phyloP scores from a whole-genome alignment of 2,888 invertebrate species.

The Lordiphosa fenestrarum region DNA sequence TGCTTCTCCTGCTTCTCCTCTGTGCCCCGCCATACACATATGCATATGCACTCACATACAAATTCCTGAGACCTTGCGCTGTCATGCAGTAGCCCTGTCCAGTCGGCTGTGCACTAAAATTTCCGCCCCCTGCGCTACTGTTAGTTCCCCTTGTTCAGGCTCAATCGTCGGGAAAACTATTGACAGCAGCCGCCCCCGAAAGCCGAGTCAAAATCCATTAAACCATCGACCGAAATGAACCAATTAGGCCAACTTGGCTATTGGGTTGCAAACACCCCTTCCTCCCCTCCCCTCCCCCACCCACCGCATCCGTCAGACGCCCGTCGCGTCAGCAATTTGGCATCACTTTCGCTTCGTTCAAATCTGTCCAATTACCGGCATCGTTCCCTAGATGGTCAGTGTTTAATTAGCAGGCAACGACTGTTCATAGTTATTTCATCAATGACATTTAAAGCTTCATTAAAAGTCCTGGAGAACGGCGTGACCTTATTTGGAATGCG shows the following conservation, averaged over 20 bases:
- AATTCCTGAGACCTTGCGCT: slow-evolving; percentile 5
- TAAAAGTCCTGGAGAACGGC: slow-evolving; percentile 74
- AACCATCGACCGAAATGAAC: slow-evolving; percentile 36
- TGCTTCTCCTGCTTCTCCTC: background rate
- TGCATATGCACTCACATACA: slow-evolving; percentile 8
- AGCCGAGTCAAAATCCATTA: slow-evolving; percentile 68
- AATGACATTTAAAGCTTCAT: slow-evolving; percentile 77
- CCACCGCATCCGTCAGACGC: background rate
- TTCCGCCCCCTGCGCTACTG: slow-evolving; percentile 1
- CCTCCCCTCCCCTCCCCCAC: no score
- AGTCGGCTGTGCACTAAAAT: slow-evolving; percentile 47
- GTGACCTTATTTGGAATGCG: slow-evolving; percentile 58
- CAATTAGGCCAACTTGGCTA: slow-evolving; percentile 63
- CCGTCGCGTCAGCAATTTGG: background rate
- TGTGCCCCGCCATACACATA: slow-evolving; percentile 1
- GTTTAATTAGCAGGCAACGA: slow-evolving; percentile 8
- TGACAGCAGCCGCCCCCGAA: slow-evolving; percentile 36
- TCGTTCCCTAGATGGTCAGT: slow-evolving; percentile 6
- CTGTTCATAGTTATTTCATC: slow-evolving; percentile 63
- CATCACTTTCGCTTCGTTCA: slow-evolving; percentile 65
- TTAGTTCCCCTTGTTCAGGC: slow-evolving; percentile 5
- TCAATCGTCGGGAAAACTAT: slow-evolving; percentile 12
- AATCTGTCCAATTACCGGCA: slow-evolving; percentile 61
- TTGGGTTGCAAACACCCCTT: slow-evolving; percentile 32
- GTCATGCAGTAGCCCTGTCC: slow-evolving; percentile 15